Evolutionary conservation across 1,140 invertebrate genomes (phyloP).

Genomic region (Hormaphis cornu): DNA sequence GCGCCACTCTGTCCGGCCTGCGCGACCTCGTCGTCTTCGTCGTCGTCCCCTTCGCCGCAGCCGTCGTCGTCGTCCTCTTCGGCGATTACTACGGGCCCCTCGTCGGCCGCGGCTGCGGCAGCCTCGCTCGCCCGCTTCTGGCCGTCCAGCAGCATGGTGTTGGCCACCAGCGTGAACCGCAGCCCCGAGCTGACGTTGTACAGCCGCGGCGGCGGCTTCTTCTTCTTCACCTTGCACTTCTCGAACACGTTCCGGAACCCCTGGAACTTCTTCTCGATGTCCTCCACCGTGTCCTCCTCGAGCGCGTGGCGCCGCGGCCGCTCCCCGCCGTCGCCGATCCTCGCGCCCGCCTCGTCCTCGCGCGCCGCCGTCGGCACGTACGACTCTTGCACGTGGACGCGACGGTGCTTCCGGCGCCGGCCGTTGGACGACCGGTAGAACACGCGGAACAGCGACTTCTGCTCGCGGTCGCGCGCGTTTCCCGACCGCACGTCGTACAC

Average conservation of each 20-base stretch:
- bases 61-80: neutral
- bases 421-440: neutral
- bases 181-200: constrained; percentile 18
- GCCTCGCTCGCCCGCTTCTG: neutral
- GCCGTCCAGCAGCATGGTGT: neutral
- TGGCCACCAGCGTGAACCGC: constrained; percentile 15
- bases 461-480: neutral
- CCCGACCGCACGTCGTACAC: constrained; percentile 18
- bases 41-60: neutral
- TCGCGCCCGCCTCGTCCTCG: neutral
- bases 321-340: neutral
- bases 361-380: neutral
- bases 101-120: too few species aligned
- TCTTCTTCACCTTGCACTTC: constrained; percentile 21
- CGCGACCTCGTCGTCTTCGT: neutral
- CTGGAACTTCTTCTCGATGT: constrained; percentile 20
- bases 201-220: neutral
- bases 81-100: neutral
- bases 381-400: neutral
- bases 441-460: constrained; percentile 16
- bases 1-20: neutral
- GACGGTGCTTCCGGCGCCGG: neutral
- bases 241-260: constrained; percentile 25
- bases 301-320: too few species aligned
- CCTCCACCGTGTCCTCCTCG: constrained; percentile 14